Evolutionary conservation across 2,888 invertebrate genomes (phyloP).

Genomic region (Agonopterix subpropinquella): DNA sequence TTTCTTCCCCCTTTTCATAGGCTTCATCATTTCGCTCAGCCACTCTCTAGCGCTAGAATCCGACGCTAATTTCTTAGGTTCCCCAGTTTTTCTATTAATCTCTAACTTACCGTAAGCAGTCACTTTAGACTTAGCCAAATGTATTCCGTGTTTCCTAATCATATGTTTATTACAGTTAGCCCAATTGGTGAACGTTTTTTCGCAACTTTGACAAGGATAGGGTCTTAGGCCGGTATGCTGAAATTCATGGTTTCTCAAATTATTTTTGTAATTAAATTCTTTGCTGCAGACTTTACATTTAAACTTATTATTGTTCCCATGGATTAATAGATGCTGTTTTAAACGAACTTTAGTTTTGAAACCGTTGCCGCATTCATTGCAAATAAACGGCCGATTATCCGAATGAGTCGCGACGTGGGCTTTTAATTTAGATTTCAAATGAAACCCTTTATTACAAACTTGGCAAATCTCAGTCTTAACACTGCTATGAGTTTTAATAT

Average conservation of each 20-base stretch:
- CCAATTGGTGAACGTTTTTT: conserved; percentile 80
- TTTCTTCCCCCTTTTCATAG: conserved; percentile 13
- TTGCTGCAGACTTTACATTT: conserved; percentile 80
- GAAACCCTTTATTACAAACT: conserved; percentile 32
- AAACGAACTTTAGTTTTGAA: conserved; percentile 37
- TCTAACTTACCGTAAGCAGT: conserved; percentile 34
- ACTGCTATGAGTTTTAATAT: conserved; percentile 11
- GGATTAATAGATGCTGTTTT: conserved; percentile 78
- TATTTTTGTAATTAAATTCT: conserved; percentile 79
- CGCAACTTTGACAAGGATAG: conserved; percentile 79
- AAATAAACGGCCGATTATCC: conserved; percentile 20
- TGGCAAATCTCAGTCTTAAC: conserved; percentile 22
- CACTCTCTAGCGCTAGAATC: conserved; percentile 15
- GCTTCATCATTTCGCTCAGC: conserved; percentile 16
- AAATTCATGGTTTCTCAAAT: conserved; percentile 77
- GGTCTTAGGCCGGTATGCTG: conserved; percentile 79
- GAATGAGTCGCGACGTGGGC: conserved; percentile 23
- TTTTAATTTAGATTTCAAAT: conserved; percentile 18
- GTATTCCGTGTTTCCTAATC: conserved; percentile 77
- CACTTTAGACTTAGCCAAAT: conserved; percentile 31
- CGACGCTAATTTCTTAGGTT: conserved; percentile 8
- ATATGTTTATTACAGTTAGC: conserved; percentile 85
- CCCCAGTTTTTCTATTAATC: conserved; percentile 17
- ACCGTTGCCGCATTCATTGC: conserved; percentile 25
- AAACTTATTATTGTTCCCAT: conserved; percentile 75